Base-by-base conservation (phyloP, 2,797 vertebrate genomes). In the Huso huso region DNA sequence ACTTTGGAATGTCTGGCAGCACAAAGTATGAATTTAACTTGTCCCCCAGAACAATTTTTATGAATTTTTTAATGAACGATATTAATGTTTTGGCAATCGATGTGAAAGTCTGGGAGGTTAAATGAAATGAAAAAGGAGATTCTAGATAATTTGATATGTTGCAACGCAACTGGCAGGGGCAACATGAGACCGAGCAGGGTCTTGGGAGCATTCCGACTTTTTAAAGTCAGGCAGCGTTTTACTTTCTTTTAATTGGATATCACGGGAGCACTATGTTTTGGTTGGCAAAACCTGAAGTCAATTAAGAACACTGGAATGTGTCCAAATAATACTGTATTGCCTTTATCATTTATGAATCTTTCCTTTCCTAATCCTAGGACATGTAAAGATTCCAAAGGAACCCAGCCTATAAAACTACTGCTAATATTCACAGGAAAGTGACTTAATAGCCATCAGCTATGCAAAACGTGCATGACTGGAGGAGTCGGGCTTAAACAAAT, bases 321-420 rank as follows among this genome's bases (percentile, higher is more conserved):
- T 55, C 70, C 70, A 77, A 74, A 67, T 69, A 66, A 70, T 66
- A 69, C 55, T 18, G 49, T 62, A 67, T 59, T 0, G 0, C 65
- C 63, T 67, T 65, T 76, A 76, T 70, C 63, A 61, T 71, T 72
- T 78, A 66, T 77, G 70, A 79, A 73, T 68, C 2, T 0, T 0
- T 75, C 59, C 71, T 75, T 78, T 77, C 66, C 68, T 63, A 73
- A 71, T 67, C 75, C 66, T 73, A 81, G 73, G 72, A 71, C 64
- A 53, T 75, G 71, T 61, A 75, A 37, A 51, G 71, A 69, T 48
- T 80, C 68, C 65, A 71, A 66, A 61, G 73, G 73, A 66, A 69
- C 76, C 64, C 70, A 60, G 63, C 18, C 12, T 72, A 72, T 1
- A 0, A 76, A 72, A 68, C n/a, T 70, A 72, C 63, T 48, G 62